A percentile compares a stretch with the other conserved stretches of the same genome.
These are phyloP conservation scores for Myiotriccus ornatus DNA, from an alignment of 2,797 vertebrate species.

Conservation along the genomic window DNA sequence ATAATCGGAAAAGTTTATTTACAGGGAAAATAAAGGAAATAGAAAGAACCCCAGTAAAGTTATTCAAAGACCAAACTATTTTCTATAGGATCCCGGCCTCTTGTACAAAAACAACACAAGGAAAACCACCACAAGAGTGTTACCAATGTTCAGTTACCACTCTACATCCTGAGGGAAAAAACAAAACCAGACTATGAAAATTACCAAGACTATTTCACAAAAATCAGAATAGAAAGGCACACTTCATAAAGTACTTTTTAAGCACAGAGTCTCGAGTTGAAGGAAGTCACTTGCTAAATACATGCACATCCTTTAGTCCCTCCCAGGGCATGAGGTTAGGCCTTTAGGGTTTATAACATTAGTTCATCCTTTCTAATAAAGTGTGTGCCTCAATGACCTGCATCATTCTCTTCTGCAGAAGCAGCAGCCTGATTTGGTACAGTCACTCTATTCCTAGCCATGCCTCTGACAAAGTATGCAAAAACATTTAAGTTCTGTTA, in stretches of 20 bases:
- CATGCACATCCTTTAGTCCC: background rate
- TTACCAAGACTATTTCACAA: background rate
- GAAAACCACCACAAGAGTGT: background rate
- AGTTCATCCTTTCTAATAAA: background rate
- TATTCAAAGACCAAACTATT: background rate
- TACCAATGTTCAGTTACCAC: background rate
- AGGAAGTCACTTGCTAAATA: background rate
- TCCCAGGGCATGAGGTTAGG: background rate
- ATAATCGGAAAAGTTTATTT: background rate
- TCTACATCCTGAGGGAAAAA: background rate
- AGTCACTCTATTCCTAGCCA: background rate
- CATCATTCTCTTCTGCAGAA: background rate
- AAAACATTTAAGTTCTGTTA: background rate
- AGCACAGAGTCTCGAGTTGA: background rate
- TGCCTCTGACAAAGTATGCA: background rate
- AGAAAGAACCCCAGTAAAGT: background rate
- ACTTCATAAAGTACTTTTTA: background rate
- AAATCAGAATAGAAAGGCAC: background rate
- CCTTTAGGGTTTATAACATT: background rate
- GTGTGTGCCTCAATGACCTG: background rate
- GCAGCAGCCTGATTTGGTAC: background rate
- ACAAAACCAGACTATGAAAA: background rate
- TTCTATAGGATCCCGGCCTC: background rate
- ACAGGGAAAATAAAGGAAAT: background rate
- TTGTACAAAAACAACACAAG: background rate